phyloP scores from a whole-genome alignment of 2,888 invertebrate genomes.

The Eupelmus urozonus region DNA sequence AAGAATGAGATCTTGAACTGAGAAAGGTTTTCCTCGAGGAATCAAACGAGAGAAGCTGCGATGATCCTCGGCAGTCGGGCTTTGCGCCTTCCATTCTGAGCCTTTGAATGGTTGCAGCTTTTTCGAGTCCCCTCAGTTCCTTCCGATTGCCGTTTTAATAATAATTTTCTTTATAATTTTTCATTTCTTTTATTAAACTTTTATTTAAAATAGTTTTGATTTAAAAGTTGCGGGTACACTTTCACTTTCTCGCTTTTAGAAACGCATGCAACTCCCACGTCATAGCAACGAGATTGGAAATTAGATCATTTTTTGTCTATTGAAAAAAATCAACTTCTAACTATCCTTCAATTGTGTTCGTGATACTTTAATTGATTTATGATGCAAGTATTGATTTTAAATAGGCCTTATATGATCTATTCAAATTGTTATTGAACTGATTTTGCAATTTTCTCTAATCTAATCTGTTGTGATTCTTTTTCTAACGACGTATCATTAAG shows the following conservation, averaged over 20 bases:
- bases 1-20: background rate
- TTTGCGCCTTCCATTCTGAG: constrained; percentile 53
- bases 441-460: too few species aligned
- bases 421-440: too few species aligned
- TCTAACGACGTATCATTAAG: too few species aligned
- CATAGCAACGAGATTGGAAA: too few species aligned
- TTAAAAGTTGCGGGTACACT: background rate
- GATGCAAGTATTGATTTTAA: too few species aligned
- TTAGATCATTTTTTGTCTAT: too few species aligned
- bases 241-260: constrained; percentile 11
- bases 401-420: too few species aligned
- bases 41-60: constrained; percentile 55
- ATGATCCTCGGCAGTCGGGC: constrained; percentile 56
- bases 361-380: too few species aligned
- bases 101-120: constrained; percentile 56
- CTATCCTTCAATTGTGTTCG: too few species aligned
- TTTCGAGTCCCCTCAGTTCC: constrained; percentile 49
- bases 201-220: background rate
- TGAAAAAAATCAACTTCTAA: too few species aligned
- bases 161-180: background rate
- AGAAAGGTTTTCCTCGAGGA: constrained; percentile 42
- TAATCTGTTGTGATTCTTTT: too few species aligned
- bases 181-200: constrained; percentile 14
- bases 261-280: constrained; percentile 32
- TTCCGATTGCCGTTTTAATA: constrained; percentile 15